Percentiles rank a stretch among this genome's conserved stretches.
phyloP scores from a whole-genome alignment of 2,797 vertebrate species.

The Melopsittacus undulatus region DNA sequence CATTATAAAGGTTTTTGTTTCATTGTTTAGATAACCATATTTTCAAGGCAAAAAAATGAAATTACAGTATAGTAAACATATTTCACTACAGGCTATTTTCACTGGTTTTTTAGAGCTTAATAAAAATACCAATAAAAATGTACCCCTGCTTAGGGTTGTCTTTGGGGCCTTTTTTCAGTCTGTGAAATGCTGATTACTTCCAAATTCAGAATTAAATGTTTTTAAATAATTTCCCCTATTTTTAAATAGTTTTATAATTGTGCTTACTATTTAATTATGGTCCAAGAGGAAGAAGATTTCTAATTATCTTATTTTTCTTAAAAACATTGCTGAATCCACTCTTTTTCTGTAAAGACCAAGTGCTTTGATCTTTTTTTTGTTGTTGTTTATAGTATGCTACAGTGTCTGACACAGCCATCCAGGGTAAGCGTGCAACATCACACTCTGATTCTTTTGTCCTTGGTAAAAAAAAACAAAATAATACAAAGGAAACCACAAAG shows the following conservation, averaged over 20 bases:
- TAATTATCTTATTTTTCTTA: conserved; percentile 5
- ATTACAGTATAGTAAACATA: not conserved
- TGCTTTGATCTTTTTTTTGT: not conserved
- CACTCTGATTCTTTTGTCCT: not conserved
- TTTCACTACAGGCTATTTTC: not conserved
- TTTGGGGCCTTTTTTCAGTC: not conserved
- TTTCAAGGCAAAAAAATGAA: not conserved
- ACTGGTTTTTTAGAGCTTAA: not conserved
- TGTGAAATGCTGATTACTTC: conserved; percentile 35
- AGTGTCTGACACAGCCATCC: not conserved
- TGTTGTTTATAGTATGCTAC: not conserved
- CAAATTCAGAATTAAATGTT: not conserved
- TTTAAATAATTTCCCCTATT: conserved; percentile 6
- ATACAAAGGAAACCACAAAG: not conserved
- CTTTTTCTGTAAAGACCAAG: not conserved
- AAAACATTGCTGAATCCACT: conserved; percentile 8
- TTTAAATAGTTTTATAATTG: not conserved
- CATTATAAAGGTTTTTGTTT: not conserved
- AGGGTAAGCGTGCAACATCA: not conserved
- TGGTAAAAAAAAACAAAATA: not conserved
- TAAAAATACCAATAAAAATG: not conserved
- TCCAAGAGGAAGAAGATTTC: not conserved
- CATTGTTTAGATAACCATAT: not conserved
- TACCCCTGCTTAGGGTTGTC: not conserved
- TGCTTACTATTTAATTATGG: not conserved